Percentiles rank a stretch among this genome's conserved stretches.
Evolutionary conservation across 2,797 vertebrate species (phyloP).

Genomic region (Micropoecilia bifurca): DNA sequence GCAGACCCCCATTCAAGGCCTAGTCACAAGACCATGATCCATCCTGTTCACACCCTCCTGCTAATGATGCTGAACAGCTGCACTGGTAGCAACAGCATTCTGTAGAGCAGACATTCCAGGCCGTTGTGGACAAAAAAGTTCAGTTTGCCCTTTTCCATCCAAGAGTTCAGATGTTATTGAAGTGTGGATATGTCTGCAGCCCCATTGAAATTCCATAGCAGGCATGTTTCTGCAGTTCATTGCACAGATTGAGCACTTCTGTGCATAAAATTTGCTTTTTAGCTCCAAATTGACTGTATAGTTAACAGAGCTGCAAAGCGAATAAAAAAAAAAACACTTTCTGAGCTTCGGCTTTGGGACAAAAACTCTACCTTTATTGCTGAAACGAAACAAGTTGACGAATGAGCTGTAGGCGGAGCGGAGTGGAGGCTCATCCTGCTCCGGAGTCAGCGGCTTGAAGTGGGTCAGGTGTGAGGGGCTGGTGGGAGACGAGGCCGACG

Average conservation of each 20-base stretch:
- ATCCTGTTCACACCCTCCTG: background rate
- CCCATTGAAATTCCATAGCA: background rate
- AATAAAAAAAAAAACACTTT: no score
- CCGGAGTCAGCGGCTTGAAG: slow-evolving; percentile 96
- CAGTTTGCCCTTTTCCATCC: no score
- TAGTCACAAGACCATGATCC: background rate
- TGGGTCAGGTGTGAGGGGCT: slow-evolving; percentile 97
- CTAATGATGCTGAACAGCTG: background rate
- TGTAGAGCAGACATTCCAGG: background rate
- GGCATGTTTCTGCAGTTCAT: background rate
- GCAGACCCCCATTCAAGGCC: no score
- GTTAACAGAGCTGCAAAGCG: background rate
- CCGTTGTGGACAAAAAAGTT: background rate
- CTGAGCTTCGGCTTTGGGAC: background rate
- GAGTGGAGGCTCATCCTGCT: slow-evolving; percentile 96
- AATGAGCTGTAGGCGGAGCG: slow-evolving; percentile 98
- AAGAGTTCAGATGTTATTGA: background rate
- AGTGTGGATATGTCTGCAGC: background rate
- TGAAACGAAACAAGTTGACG: slow-evolving; percentile 97
- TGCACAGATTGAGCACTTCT: background rate
- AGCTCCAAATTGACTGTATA: background rate
- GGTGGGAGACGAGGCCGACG: slow-evolving; percentile 82
- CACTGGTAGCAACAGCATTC: background rate
- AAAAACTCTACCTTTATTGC: slow-evolving; percentile 87
- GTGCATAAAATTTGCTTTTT: no score